A percentile compares a stretch with the other conserved stretches of the same genome.
These are phyloP conservation scores for Polyodon spathula DNA, from an alignment of 2,113 vertebrate genomes.

Conservation along the genomic window DNA sequence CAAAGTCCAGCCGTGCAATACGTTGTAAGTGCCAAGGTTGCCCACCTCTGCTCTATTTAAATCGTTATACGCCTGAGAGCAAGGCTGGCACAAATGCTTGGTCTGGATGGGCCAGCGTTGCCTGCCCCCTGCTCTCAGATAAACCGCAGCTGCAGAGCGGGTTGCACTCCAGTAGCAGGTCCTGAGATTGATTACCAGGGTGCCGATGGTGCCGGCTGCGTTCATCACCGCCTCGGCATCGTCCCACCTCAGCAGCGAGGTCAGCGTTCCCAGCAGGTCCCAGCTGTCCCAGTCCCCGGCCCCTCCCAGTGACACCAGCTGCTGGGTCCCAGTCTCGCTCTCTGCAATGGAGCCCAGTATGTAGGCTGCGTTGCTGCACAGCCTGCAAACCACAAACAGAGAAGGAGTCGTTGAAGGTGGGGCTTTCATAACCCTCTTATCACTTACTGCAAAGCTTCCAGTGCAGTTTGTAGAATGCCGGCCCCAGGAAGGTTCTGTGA, in stretches of 20 bases:
- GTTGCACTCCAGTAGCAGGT: neutral
- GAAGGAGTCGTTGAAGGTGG: neutral
- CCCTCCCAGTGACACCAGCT: conserved; percentile 18
- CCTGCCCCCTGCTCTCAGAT: no score
- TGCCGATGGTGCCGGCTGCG: conserved; percentile 31
- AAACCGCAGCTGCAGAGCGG: no score
- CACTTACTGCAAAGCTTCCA: neutral
- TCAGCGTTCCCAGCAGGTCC: conserved; percentile 28
- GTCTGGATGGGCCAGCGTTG: no score
- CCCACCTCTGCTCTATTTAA: no score
- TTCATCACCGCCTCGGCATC: conserved; percentile 35
- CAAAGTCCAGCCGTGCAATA: no score
- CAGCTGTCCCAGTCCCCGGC: no score
- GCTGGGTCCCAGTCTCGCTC: conserved; percentile 18
- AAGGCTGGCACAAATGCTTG: no score
- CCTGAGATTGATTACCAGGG: conserved; percentile 30
- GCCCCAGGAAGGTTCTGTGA: neutral
- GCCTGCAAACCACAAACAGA: conserved; percentile 19
- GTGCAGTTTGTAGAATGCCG: neutral
- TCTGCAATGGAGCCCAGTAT: conserved; percentile 33
- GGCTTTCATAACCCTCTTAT: neutral
- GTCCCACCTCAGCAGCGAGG: conserved; percentile 26
- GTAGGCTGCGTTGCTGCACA: conserved; percentile 28
- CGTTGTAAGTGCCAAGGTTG: no score
- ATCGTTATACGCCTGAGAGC: no score